Conservation (phyloP, 2,888 invertebrate species). For the Acleris sparsana region DNA sequence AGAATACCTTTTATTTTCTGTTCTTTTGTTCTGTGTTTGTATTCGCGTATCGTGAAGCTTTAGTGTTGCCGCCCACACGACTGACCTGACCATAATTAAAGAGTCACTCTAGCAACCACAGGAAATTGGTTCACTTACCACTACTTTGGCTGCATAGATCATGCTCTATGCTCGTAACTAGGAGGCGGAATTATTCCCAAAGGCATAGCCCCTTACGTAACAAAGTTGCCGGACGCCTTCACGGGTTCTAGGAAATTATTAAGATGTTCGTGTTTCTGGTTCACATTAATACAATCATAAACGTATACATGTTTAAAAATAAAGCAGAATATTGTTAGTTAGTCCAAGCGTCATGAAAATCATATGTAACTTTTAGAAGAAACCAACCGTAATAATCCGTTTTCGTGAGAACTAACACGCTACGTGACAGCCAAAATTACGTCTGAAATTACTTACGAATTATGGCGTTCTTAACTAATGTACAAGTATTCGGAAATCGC, state of each 20-base stretch:
- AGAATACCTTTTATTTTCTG: slow-evolving; percentile 28
- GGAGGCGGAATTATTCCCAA: slow-evolving; percentile 40
- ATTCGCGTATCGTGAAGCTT: slow-evolving; percentile 1
- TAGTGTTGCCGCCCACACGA: slow-evolving; percentile 4
- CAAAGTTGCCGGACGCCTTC: slow-evolving; percentile 41
- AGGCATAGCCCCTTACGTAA: slow-evolving; percentile 40
- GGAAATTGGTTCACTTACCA: slow-evolving; percentile 18
- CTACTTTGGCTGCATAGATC: slow-evolving; percentile 29
- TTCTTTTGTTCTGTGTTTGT: slow-evolving; percentile 5
- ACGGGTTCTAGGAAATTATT: slow-evolving; percentile 18
- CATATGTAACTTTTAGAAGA: not conserved
- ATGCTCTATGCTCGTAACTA: slow-evolving; percentile 28
- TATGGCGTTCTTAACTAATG: slow-evolving; percentile 53
- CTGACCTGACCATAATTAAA: slow-evolving; percentile 26
- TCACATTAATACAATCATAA: slow-evolving; percentile 1
- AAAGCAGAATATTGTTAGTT: not conserved
- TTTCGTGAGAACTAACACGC: slow-evolving; percentile 46
- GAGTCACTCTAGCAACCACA: slow-evolving; percentile 19
- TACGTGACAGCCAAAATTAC: slow-evolving; percentile 51
- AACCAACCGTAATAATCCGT: slow-evolving; percentile 13
- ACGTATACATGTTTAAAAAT: not conserved
- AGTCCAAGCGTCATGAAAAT: not conserved
- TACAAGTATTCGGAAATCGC: slow-evolving; percentile 56
- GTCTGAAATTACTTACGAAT: slow-evolving; percentile 54
- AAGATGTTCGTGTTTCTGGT: slow-evolving; percentile 17